A percentile compares a stretch with the other conserved stretches of the same genome.
Conservation (phyloP, 2,888 invertebrate species). For the Clostera curtula region DNA sequence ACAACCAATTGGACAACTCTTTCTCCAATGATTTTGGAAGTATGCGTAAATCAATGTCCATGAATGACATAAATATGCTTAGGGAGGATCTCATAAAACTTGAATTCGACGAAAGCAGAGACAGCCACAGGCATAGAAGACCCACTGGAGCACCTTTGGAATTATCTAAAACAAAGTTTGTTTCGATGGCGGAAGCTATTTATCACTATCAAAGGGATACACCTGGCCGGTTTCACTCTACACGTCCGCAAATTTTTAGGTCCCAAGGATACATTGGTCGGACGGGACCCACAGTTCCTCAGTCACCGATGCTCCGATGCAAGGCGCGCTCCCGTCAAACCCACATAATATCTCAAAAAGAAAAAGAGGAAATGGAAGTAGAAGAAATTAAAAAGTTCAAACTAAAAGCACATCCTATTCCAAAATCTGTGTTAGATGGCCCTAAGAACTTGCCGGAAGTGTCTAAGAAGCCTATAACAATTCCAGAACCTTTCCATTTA, state of each 20-base stretch:
- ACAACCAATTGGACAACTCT: constrained; percentile 37
- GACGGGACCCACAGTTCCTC: constrained; percentile 57
- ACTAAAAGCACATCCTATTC: constrained; percentile 80
- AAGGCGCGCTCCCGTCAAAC: constrained; percentile 70
- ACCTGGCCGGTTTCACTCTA: constrained; percentile 71
- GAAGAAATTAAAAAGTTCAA: constrained; percentile 79
- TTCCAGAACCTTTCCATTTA: constrained; percentile 78
- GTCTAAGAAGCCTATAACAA: constrained; percentile 71
- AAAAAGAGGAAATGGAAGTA: constrained; percentile 76
- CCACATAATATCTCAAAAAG: constrained; percentile 71
- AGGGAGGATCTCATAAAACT: constrained; percentile 34
- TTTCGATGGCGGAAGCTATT: constrained; percentile 76
- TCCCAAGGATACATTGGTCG: constrained; percentile 31
- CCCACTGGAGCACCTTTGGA: constrained; percentile 34
- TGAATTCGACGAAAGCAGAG: constrained; percentile 30
- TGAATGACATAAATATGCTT: constrained; percentile 49
- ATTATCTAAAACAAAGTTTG: constrained; percentile 59
- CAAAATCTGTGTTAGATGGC: constrained; percentile 73
- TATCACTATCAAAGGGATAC: constrained; percentile 74
- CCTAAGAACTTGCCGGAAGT: constrained; percentile 63
- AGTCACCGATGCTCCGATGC: constrained; percentile 71
- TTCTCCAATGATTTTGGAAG: constrained; percentile 34
- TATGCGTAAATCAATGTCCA: constrained; percentile 57
- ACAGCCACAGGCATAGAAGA: constrained; percentile 32
- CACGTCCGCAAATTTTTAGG: constrained; percentile 37